These are phyloP conservation scores for Leucoraja ocellata DNA, from an alignment of 2,797 vertebrate species.

Conservation along the genomic window DNA sequence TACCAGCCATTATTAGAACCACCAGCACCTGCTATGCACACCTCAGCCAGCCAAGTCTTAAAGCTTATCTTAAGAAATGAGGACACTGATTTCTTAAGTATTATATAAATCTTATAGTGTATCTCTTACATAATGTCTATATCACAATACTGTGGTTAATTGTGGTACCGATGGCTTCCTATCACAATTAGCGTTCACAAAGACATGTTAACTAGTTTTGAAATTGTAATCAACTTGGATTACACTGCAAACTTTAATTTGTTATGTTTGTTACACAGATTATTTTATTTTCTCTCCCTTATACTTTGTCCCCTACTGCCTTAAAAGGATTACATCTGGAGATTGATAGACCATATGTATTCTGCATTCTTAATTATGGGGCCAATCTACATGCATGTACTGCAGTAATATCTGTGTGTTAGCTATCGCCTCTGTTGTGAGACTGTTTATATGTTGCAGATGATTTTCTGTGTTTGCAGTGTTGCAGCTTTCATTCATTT, in stretches of 20 bases:
- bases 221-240: background rate
- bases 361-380: background rate
- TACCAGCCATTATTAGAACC: conserved; percentile 65
- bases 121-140: background rate
- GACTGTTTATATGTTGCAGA: background rate
- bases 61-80: conserved; percentile 42
- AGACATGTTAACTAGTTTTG: background rate
- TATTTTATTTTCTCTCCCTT: background rate
- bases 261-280: background rate
- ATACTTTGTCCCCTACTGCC: background rate
- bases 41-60: conserved; percentile 56
- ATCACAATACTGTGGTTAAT: background rate
- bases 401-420: background rate
- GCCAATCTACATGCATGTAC: background rate
- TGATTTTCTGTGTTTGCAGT: background rate
- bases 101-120: background rate
- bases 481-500: background rate
- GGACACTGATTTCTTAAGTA: background rate
- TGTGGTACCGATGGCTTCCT: background rate
- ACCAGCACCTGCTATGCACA: conserved; percentile 60
- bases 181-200: background rate
- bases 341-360: background rate
- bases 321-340: background rate
- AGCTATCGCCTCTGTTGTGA: background rate
- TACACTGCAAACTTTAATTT: background rate